phyloP scores from a whole-genome alignment of 2,888 invertebrate species.

The Allacma fusca region DNA sequence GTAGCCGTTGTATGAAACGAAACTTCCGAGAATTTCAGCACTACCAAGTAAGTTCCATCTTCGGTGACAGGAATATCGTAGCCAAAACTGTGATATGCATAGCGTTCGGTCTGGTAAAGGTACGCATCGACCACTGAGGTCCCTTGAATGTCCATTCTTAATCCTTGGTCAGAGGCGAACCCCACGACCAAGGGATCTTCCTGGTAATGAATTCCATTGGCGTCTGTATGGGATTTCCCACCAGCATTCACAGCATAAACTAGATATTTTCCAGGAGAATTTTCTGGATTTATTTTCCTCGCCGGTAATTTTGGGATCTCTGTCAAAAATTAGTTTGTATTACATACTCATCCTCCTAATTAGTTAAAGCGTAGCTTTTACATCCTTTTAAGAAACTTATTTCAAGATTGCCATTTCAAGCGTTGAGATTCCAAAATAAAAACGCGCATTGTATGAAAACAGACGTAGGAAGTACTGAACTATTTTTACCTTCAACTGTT shows the following conservation, averaged over 20 bases:
- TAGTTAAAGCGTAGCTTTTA: too few relatives aligned
- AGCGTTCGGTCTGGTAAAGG: slow-evolving; percentile 94
- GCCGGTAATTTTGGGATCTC: not conserved
- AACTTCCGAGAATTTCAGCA: slow-evolving; percentile 96
- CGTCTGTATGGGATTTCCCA: slow-evolving; percentile 18
- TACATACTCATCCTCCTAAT: too few relatives aligned
- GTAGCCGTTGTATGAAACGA: slow-evolving; percentile 92
- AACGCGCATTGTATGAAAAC: too few relatives aligned
- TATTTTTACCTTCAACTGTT: not conserved
- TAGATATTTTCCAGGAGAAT: not conserved
- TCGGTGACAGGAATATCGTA: slow-evolving; percentile 87
- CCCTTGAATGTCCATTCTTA: not conserved
- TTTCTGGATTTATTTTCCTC: not conserved
- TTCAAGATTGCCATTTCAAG: too few relatives aligned
- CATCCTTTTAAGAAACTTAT: too few relatives aligned
- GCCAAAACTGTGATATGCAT: slow-evolving; percentile 77
- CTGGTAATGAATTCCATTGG: slow-evolving; percentile 7
- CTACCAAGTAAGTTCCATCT: slow-evolving; percentile 92
- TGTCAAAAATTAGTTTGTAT: not conserved
- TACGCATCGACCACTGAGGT: slow-evolving; percentile 74
- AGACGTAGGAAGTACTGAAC: not conserved
- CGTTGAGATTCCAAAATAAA: too few relatives aligned
- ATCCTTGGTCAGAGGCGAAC: not conserved
- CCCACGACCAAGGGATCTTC: not conserved
- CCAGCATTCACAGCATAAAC: slow-evolving; percentile 30